Conservation (phyloP, 1,140 invertebrate genomes). For the Atta colombica region DNA sequence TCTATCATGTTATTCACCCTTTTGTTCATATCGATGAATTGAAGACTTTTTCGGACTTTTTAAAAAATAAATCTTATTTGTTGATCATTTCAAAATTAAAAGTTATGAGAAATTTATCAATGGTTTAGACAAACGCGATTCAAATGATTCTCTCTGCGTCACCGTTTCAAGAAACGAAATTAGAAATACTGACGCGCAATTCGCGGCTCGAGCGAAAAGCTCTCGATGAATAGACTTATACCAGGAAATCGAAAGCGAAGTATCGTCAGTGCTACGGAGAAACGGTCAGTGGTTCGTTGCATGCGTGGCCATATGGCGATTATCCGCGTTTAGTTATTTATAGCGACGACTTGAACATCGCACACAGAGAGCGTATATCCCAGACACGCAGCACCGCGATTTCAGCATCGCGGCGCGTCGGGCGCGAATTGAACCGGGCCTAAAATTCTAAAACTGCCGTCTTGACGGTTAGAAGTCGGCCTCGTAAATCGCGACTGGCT, state of each 20-base stretch:
- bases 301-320: conserved; percentile 77
- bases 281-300: conserved; percentile 56
- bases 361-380: conserved; percentile 6
- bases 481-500: conserved; percentile 75
- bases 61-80: conserved; percentile 19
- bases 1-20: conserved; percentile 39
- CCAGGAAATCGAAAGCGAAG: conserved; percentile 44
- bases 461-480: conserved; percentile 61
- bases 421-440: conserved; percentile 62
- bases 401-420: conserved; percentile 44
- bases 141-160: neutral
- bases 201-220: neutral
- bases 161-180: neutral
- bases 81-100: neutral
- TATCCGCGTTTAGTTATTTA: conserved; percentile 75
- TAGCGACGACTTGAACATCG: conserved; percentile 64
- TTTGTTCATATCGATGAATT: neutral
- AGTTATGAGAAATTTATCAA: neutral
- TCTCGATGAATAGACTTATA: conserved; percentile 16
- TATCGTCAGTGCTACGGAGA: conserved; percentile 32
- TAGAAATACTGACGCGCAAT: conserved; percentile 18
- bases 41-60: neutral
- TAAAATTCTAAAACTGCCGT: conserved; percentile 72
- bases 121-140: neutral
- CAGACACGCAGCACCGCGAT: conserved; percentile 32